phyloP scores from a whole-genome alignment of 2,113 vertebrate genomes.

The Willisornis vidua region DNA sequence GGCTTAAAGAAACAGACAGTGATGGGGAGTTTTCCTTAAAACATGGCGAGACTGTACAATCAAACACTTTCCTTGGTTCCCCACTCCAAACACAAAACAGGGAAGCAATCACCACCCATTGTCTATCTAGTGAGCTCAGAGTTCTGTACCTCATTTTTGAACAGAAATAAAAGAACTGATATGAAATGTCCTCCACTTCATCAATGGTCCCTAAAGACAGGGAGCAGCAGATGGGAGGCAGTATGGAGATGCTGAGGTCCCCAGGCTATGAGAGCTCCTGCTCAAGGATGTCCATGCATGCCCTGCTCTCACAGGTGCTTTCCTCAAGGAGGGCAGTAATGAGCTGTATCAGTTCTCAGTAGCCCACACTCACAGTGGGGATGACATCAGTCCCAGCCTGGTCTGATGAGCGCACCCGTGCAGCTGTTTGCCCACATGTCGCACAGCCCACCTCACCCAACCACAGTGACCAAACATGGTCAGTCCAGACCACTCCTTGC shows the following conservation, averaged over 20 bases:
- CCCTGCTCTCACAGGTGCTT: not conserved
- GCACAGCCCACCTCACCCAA: not conserved
- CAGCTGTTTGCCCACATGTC: not conserved
- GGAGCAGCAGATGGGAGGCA: fast-evolving
- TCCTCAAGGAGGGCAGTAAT: not conserved
- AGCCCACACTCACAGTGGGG: fast-evolving
- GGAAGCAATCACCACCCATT: not conserved
- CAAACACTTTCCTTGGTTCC: not conserved
- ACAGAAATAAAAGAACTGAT: not conserved
- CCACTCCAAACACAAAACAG: not conserved
- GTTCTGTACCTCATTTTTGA: not conserved
- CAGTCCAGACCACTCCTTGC: fast-evolving
- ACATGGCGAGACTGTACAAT: not conserved
- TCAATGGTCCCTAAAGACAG: not conserved
- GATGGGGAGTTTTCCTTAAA: not conserved
- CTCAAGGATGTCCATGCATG: not conserved
- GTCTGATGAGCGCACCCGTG: not conserved
- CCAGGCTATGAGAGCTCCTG: not conserved
- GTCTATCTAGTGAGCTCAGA: not conserved
- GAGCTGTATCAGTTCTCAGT: not conserved
- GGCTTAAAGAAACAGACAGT: not conserved
- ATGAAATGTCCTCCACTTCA: not conserved
- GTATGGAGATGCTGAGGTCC: not conserved
- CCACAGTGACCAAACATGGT: fast-evolving
- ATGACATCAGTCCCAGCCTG: not conserved